These are phyloP conservation scores for Pseudomyrmex pallidus DNA, from an alignment of 1,140 invertebrate species.

Conservation along the genomic window DNA sequence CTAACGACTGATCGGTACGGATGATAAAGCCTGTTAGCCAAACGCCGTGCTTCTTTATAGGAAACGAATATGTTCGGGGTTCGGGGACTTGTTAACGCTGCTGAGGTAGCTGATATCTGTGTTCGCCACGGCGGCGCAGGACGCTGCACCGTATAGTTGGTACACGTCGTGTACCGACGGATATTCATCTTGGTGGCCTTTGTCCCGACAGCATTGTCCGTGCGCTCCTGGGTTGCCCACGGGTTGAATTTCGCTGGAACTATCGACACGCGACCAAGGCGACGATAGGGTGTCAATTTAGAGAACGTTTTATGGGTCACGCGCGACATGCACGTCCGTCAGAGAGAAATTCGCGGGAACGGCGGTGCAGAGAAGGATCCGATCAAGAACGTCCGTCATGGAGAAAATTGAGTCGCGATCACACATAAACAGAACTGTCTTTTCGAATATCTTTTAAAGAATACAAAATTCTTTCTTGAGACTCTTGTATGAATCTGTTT, in stretches of 20 bases:
- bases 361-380: not conserved
- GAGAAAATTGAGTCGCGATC: conserved; percentile 5
- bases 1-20: conserved; percentile 77
- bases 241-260: conserved; percentile 60
- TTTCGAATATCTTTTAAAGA: not conserved
- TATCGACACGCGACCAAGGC: conserved; percentile 19
- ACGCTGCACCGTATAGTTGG: conserved; percentile 24
- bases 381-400: not conserved
- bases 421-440: not conserved
- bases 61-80: conserved; percentile 77
- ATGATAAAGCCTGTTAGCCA: conserved; percentile 77
- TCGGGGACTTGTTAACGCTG: conserved; percentile 67
- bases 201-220: conserved; percentile 66
- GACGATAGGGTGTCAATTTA: conserved; percentile 68
- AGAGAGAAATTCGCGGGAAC: conserved; percentile 33
- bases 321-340: conserved; percentile 66
- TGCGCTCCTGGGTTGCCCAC: conserved; percentile 13
- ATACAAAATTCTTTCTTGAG: not conserved
- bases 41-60: conserved; percentile 76
- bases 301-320: conserved; percentile 58
- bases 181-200: conserved; percentile 71
- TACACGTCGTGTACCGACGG: conserved; percentile 65
- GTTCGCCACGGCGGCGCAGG: conserved; percentile 44
- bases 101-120: conserved; percentile 71
- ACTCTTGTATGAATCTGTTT: too few relatives aligned